These are phyloP conservation scores for Mormoops blainvillei DNA, from an alignment of 2,113 vertebrate species.

Conservation along the genomic window DNA sequence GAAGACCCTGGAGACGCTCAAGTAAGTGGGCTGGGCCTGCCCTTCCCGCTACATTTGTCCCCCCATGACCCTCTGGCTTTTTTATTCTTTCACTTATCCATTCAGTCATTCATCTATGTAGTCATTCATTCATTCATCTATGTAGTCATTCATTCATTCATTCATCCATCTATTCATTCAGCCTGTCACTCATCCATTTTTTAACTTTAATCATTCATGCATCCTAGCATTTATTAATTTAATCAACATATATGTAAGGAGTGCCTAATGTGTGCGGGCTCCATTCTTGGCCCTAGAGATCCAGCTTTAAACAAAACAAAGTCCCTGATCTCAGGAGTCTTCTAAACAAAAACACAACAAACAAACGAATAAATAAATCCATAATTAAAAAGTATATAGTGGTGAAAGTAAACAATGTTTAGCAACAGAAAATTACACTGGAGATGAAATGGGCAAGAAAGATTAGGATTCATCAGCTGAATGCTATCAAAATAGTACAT, in stretches of 20 bases:
- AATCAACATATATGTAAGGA: background rate
- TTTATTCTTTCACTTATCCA: background rate
- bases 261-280: background rate
- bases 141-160: too few species aligned
- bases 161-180: background rate
- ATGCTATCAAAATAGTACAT: background rate
- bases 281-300: background rate
- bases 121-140: too few species aligned
- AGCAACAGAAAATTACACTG: background rate
- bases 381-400: background rate
- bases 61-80: background rate
- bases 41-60: background rate
- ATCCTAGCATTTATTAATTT: background rate
- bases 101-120: background rate
- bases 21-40: conserved; percentile 82
- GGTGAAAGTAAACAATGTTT: background rate
- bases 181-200: too few species aligned
- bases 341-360: background rate
- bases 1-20: conserved; percentile 87
- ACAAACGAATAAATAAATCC: background rate
- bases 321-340: background rate
- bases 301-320: background rate
- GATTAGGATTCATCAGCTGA: background rate
- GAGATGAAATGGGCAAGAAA: background rate
- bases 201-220: background rate